A percentile compares a stretch with the other conserved stretches of the same genome.
Conservation (phyloP, 2,113 vertebrate genomes). For the Axis porcinus region DNA sequence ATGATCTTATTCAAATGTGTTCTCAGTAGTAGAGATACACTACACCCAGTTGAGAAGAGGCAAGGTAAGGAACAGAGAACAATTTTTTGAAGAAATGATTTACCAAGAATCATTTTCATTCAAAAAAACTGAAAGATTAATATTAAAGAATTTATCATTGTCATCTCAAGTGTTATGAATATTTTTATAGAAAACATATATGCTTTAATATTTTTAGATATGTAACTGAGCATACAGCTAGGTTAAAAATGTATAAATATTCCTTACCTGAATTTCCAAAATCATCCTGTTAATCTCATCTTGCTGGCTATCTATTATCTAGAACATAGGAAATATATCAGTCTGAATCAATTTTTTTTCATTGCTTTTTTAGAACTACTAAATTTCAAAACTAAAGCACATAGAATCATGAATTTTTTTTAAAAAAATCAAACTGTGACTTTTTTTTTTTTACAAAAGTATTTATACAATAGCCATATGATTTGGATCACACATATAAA, state of each 20-base stretch:
- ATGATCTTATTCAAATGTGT: neutral
- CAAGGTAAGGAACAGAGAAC: neutral
- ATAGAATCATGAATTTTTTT: neutral
- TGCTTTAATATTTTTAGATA: neutral
- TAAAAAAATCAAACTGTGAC: neutral
- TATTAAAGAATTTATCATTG: neutral
- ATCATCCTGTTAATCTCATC: conserved; percentile 88
- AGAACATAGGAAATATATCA: conserved; percentile 61
- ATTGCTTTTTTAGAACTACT: conserved; percentile 23
- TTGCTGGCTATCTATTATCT: conserved; percentile 92
- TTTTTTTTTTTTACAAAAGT: neutral
- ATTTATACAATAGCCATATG: neutral
- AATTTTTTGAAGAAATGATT: neutral
- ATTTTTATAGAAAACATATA: neutral
- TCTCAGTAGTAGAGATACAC: neutral
- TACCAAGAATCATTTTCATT: neutral
- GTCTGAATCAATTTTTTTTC: neutral
- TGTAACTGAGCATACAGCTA: neutral
- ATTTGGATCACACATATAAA: neutral
- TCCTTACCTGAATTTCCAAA: conserved; percentile 85
- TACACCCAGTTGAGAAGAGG: neutral
- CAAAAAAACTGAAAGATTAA: neutral
- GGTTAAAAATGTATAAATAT: conserved; percentile 40
- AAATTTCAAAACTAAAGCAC: conserved; percentile 3
- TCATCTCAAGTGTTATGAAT: neutral